Conservation (phyloP, 2,113 vertebrate genomes). For the Xiphophorus couchianus region DNA sequence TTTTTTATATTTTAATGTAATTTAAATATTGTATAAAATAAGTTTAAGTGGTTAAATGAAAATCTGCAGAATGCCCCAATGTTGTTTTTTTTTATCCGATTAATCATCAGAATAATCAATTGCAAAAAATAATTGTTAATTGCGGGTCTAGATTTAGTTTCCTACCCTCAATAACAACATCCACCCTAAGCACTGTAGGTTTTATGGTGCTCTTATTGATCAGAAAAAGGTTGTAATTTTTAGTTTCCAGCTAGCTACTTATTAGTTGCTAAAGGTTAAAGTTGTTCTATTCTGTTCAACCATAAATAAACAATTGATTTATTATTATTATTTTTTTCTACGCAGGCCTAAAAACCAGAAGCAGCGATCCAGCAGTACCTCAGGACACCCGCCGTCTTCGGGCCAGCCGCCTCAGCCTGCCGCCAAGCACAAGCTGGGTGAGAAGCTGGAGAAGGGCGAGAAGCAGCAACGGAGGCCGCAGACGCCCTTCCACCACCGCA, state of each 20-base stretch:
- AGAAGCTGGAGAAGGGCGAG: slow-evolving; percentile 95
- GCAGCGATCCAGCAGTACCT: slow-evolving; percentile 86
- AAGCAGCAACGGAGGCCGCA: slow-evolving; percentile 96
- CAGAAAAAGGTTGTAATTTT: not conserved
- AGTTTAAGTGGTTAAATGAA: too few species aligned
- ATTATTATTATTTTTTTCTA: not conserved
- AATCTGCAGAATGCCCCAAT: too few species aligned
- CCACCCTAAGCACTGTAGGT: not conserved
- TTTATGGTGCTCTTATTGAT: not conserved
- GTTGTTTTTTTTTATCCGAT: too few species aligned
- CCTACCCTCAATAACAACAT: not conserved
- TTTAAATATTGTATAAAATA: too few species aligned
- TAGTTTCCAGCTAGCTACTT: not conserved
- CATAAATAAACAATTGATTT: too few species aligned
- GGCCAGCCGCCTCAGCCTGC: slow-evolving; percentile 86
- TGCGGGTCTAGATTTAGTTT: too few species aligned
- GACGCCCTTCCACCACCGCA: slow-evolving; percentile 95
- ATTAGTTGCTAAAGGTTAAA: not conserved
- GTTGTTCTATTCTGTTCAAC: too few species aligned
- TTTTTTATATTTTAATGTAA: too few species aligned
- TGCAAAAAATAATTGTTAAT: too few species aligned
- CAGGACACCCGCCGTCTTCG: slow-evolving; percentile 87
- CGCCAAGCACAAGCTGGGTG: slow-evolving; percentile 93
- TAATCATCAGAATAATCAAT: too few species aligned
- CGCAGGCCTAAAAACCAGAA: slow-evolving; percentile 92